Evolutionary conservation across 1,140 invertebrate genomes (phyloP), one percentile per base, ranked within the genome.

Genomic region (Drosophila bocki): DNA sequence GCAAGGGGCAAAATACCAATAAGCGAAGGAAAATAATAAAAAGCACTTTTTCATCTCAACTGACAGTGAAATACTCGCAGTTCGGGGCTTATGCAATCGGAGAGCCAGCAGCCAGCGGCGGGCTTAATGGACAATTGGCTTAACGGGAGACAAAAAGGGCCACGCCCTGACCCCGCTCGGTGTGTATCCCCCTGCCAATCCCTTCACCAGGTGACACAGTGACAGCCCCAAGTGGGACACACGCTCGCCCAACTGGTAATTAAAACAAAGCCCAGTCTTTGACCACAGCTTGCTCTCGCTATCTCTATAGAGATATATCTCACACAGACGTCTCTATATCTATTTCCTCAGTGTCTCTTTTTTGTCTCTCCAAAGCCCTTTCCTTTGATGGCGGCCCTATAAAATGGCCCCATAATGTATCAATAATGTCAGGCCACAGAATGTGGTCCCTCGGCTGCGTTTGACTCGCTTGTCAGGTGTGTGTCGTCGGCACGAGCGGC

Each of bases 351-450:
- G 39, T 13, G 32, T 13, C 75, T 65, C 48, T 53, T 12, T 65
- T 35, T 70, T 32, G 41, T 26, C 53, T 35, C 45, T 42, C 11
- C 19, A 12, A 61, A 48, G n/a, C 42, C 82, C 78, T 78, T 82
- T 78, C 35, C 62, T 78, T 85, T 70, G 61, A 80, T 57, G 47
- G 54, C 56, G 75, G 58, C 75, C 70, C 76, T 59, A 80, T 88
- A 80, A 87, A 88, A 70, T 59, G 68, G 78, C 67, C 76, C 68
- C 80, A 70, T 88, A 88, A 83, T 87, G 83, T 83, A 83, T 76
- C 82, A 83, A 83, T 83, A 83, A 76, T 83, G 80, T 78, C 75
- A 62, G 65, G 39, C 51, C 75, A 68, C 78, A 82, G 62, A 64
- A 82, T 86, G 75, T 51, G 70, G 65, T 60, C 64, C 41, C 53